Conservation (phyloP, 2,888 invertebrate species). For the Drosophila recens region DNA sequence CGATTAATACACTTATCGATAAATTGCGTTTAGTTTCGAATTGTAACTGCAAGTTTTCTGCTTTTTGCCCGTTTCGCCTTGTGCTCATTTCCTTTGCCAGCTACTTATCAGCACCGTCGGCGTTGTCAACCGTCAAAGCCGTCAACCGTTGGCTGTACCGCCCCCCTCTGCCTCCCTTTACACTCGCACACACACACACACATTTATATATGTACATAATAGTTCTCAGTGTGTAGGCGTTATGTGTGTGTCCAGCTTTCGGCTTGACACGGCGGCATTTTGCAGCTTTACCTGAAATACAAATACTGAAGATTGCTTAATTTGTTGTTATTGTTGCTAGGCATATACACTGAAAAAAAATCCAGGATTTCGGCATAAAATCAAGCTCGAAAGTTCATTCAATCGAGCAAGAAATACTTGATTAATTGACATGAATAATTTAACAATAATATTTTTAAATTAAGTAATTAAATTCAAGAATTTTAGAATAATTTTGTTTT, state of each 20-base stretch:
- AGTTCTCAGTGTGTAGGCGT: constrained; percentile 3
- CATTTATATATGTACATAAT: too few species aligned
- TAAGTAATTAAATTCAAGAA: too few species aligned
- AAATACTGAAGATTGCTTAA: constrained; percentile 28
- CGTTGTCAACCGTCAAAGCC: constrained; percentile 38
- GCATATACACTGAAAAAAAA: neutral
- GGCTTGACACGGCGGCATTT: constrained; percentile 55
- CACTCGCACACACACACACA: too few species aligned
- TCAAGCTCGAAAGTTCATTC: too few species aligned
- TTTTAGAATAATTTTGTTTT: too few species aligned
- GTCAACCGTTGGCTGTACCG: constrained; percentile 33
- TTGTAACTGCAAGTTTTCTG: constrained; percentile 20
- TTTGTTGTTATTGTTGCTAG: constrained; percentile 47
- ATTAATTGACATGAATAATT: too few species aligned
- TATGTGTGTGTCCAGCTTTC: constrained; percentile 58
- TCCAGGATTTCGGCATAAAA: too few species aligned
- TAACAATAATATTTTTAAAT: too few species aligned
- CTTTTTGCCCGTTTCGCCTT: constrained; percentile 34
- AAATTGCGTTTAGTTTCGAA: neutral
- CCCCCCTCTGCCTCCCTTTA: neutral
- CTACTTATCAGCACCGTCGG: constrained; percentile 58
- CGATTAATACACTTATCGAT: neutral
- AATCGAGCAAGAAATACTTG: too few species aligned
- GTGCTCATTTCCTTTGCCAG: constrained; percentile 54
- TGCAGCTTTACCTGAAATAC: constrained; percentile 37